Evolutionary conservation across 2,113 vertebrate genomes (phyloP), one percentile per base, ranked within the genome.

Genomic region (Mesoclemmys tuberculata): DNA sequence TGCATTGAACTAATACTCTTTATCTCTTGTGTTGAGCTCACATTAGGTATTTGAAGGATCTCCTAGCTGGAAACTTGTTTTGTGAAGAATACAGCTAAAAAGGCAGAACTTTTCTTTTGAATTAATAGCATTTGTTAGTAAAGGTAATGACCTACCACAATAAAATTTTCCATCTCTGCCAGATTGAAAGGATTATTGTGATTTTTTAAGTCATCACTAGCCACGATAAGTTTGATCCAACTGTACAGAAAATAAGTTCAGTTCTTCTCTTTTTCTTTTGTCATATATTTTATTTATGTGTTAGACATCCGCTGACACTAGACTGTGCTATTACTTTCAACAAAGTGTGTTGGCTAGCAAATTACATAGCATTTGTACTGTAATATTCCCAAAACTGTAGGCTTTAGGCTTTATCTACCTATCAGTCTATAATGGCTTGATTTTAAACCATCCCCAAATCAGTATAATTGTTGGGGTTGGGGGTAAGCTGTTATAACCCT

Each of bases 371-470:
- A 38, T 16, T 54, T 35, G 64, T 91, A 49, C 84, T 75, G 22
- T 94, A 38, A 44, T 51, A 52, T 11, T 29, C 41, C 0, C 3
- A 68, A 51, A 88, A 89, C 77, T 92, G 51, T 61, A 79, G 87
- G 84, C 82, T 89, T 75, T 91, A 82, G 46, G 64, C 46, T 97
- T 96, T 94, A 92, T 93, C 95, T 95, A 48, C 75, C 7, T 52
- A 75, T 75, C 29, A 89, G 35, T n/a, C 89, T 92, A 85, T 92
- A 90, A 46, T 48, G 82, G 46, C 77, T 83, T 93, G 54, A 44
- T 95, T 96, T 52, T 90, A 31, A 94, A 93, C 77, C 80, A 90
- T 74, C 84, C 74, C 87, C 92, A 92, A 92, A 95, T 95, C 94
- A 92, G 87, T 95, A 93, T 96, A 93, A 89, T 96, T 96, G 85